These are phyloP conservation scores for Felis catus DNA, from an alignment of 2,113 vertebrate genomes.

Conservation along the genomic window F.catus_Fca126_mat1.0 CM031413.1:71201501-71202000, in stretches of 20 bases:
- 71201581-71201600: background rate
- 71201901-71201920: background rate
- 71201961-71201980: background rate
- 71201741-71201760: background rate
- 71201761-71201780: background rate
- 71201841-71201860: background rate
- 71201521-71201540: background rate
- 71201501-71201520: background rate
- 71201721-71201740: no score
- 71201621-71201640: background rate
- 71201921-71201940: background rate
- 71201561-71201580: background rate
- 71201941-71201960: conserved; percentile 29
- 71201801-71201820: background rate
- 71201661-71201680: background rate
- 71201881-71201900: background rate
- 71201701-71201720: background rate
- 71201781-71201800: background rate
- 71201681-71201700: background rate
- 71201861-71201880: background rate
- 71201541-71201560: background rate
- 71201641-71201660: background rate
- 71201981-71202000: background rate
- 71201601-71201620: fast-evolving
- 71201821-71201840: background rate